These are phyloP conservation scores for Sinocyclocheilus anophthalmus DNA, from an alignment of 2,113 vertebrate species.

Conservation along the genomic window DNA sequence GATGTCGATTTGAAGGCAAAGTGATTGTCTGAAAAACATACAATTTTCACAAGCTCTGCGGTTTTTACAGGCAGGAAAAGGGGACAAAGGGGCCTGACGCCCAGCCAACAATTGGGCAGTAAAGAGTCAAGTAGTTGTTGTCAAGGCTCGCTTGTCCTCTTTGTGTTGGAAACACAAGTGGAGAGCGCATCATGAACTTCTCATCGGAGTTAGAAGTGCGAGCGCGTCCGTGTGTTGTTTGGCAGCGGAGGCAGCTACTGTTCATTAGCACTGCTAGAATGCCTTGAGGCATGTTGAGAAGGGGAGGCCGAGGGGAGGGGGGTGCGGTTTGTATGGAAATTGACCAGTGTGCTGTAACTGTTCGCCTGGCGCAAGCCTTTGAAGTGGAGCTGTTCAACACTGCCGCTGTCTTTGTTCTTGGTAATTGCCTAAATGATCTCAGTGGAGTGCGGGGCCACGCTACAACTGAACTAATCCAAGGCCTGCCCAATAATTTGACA, in stretches of 20 bases:
- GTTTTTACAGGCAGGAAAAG: conserved; percentile 30
- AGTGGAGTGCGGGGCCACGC: conserved; percentile 71
- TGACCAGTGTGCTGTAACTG: conserved; percentile 80
- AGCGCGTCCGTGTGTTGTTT: conserved; percentile 41
- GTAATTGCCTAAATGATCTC: conserved; percentile 87
- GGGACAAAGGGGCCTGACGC: conserved; percentile 47
- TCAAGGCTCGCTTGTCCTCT: conserved; percentile 61
- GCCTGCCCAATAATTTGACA: conserved; percentile 79
- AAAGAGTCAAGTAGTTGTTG: conserved; percentile 53
- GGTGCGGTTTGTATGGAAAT: conserved; percentile 79
- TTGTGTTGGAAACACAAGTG: conserved; percentile 63
- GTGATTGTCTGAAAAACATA: conserved; percentile 28
- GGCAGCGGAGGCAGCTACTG: conserved; percentile 54
- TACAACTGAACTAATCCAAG: conserved; percentile 79
- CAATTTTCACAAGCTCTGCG: conserved; percentile 36
- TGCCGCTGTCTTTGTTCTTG: conserved; percentile 80
- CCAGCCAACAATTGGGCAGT: conserved; percentile 34
- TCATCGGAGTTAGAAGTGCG: conserved; percentile 62
- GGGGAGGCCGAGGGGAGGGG: conserved; percentile 61
- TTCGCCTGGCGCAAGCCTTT: conserved; percentile 77
- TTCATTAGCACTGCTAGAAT: conserved; percentile 80
- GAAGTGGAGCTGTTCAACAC: conserved; percentile 78
- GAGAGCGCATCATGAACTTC: conserved; percentile 65
- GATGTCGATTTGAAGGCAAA: conserved; percentile 27
- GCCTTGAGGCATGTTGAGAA: conserved; percentile 72